phyloP scores from a whole-genome alignment of 2,797 vertebrate species.

The Enteromius unitaeniatus region DNA sequence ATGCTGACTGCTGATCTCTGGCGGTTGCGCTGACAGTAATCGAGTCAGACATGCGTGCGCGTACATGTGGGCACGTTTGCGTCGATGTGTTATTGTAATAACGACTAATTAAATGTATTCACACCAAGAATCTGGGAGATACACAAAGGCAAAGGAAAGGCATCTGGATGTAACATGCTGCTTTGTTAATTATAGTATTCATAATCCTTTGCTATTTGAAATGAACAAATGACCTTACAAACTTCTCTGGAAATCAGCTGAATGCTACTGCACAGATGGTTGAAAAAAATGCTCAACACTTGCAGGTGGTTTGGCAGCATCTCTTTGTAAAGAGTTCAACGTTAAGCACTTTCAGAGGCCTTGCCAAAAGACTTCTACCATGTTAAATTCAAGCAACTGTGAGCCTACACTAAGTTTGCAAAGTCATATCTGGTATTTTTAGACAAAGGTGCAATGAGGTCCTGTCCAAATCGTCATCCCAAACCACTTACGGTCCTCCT shows the following conservation, averaged over 20 bases:
- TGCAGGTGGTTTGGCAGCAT: slow-evolving; percentile 23
- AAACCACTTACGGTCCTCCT: not conserved
- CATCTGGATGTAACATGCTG: slow-evolving; percentile 47
- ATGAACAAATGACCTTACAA: slow-evolving; percentile 17
- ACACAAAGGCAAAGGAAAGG: slow-evolving; percentile 49
- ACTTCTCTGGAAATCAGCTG: not conserved
- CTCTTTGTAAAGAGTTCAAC: not conserved
- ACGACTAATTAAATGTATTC: slow-evolving; percentile 59
- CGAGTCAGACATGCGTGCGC: slow-evolving; percentile 29
- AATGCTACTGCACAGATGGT: slow-evolving; percentile 14
- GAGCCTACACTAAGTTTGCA: not conserved
- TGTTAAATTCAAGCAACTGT: not conserved
- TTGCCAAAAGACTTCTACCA: not conserved
- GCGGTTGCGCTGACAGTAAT: slow-evolving; percentile 52
- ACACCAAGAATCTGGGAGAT: slow-evolving; percentile 39
- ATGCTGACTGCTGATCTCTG: slow-evolving; percentile 42
- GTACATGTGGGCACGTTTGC: not conserved
- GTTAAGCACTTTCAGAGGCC: not conserved
- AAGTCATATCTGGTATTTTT: not conserved
- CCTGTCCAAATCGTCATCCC: not conserved
- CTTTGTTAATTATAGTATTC: slow-evolving; percentile 48
- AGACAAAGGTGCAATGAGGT: not conserved
- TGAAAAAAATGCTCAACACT: not conserved
- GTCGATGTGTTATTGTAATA: slow-evolving; percentile 50
- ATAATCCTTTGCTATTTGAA: slow-evolving; percentile 33